Conservation (phyloP, 2,113 vertebrate genomes). For the Cyanoderma ruficeps region DNA sequence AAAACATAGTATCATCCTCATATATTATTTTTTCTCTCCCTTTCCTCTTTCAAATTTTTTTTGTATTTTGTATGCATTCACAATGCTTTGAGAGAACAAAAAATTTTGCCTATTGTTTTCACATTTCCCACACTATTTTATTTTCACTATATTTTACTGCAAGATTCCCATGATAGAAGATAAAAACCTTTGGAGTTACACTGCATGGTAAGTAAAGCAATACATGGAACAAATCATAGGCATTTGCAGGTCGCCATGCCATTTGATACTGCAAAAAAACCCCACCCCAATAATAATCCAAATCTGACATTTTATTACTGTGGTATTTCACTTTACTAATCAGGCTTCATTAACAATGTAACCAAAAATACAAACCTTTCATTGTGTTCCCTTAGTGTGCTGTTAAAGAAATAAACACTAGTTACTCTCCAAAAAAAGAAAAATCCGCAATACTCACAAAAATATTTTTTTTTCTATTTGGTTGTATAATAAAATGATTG, state of each 20-base stretch:
- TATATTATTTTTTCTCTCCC: background rate
- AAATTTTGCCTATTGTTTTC: background rate
- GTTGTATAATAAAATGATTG: background rate
- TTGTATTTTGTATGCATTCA: background rate
- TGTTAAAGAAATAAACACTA: background rate
- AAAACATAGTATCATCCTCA: background rate
- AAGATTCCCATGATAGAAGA: background rate
- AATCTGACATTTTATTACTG: background rate
- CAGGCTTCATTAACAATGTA: background rate
- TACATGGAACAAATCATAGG: background rate
- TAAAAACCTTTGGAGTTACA: background rate
- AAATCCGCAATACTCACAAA: background rate
- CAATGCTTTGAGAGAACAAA: fast-evolving
- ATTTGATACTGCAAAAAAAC: background rate
- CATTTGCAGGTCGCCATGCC: fast-evolving
- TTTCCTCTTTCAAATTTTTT: background rate
- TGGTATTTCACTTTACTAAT: background rate
- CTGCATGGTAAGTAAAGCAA: background rate
- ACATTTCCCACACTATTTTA: background rate
- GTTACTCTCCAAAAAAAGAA: background rate
- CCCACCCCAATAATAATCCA: background rate
- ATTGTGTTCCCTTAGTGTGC: background rate
- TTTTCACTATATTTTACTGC: background rate
- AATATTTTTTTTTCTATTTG: background rate
- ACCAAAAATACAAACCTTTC: background rate